Evolutionary conservation across 1,140 invertebrate genomes (phyloP).

Genomic region (Leptestheria dahalacensis): DNA sequence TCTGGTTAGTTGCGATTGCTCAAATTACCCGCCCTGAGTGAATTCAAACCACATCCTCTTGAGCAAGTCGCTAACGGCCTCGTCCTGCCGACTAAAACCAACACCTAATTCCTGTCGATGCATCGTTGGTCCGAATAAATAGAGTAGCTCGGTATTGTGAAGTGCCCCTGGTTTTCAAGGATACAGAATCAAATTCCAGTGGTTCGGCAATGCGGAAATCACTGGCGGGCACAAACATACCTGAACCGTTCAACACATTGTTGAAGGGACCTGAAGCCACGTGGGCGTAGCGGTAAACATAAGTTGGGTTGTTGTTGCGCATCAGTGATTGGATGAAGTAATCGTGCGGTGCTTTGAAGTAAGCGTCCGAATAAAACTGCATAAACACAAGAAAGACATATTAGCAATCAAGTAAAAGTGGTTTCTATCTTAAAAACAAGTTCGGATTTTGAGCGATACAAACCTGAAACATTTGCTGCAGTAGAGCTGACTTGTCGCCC

Average conservation of each 20-base stretch:
- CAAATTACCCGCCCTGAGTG: conserved; percentile 38
- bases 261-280: conserved; percentile 31
- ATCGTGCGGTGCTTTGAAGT: conserved; percentile 25
- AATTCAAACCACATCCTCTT: conserved; percentile 42
- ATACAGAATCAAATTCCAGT: neutral
- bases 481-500: conserved; percentile 23
- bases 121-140: conserved; percentile 44
- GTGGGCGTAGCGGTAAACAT: conserved; percentile 31
- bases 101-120: conserved; percentile 34
- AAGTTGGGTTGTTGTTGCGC: conserved; percentile 18
- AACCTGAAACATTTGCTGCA: conserved; percentile 22
- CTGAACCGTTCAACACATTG: conserved; percentile 20
- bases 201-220: no score
- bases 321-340: conserved; percentile 24
- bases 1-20: no score
- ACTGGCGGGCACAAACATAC: conserved; percentile 13
- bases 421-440: neutral
- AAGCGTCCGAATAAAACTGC: conserved; percentile 29
- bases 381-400: conserved; percentile 11
- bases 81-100: conserved; percentile 37
- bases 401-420: neutral
- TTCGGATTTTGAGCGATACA: neutral
- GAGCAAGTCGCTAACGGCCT: conserved; percentile 37
- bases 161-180: conserved; percentile 33
- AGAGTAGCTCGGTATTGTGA: conserved; percentile 44